Percentiles rank a stretch among this genome's conserved stretches.
phyloP scores from a whole-genome alignment of 2,113 vertebrate genomes.

The Platycercus adscitus region DNA sequence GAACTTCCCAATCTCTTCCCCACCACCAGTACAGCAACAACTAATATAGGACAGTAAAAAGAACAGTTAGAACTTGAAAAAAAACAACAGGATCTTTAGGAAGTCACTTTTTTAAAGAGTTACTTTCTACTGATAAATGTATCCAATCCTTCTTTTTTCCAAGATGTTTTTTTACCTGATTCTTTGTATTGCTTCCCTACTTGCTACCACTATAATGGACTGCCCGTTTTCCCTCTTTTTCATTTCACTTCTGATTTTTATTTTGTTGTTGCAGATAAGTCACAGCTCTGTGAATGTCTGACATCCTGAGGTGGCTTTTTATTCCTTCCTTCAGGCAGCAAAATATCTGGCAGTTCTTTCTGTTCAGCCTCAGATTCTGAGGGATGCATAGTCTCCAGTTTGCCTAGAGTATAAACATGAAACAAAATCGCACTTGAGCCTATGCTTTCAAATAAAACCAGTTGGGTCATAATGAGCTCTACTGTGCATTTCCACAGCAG shows the following conservation, averaged over 20 bases:
- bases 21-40: not conserved
- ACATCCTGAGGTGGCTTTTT: not conserved
- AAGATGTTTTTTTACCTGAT: not conserved
- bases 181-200: not conserved
- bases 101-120: not conserved
- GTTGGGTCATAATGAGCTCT: not conserved
- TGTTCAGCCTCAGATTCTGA: not conserved
- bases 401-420: not conserved
- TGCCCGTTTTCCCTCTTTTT: not conserved
- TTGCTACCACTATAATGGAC: not conserved
- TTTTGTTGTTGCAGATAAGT: not conserved
- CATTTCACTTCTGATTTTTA: not conserved
- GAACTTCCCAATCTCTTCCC: not conserved
- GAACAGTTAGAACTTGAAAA: not conserved
- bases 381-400: not conserved
- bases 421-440: not conserved
- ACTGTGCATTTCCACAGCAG: not conserved
- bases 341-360: not conserved
- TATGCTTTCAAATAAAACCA: not conserved
- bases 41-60: not conserved
- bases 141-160: not conserved
- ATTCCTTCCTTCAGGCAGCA: not conserved
- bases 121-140: not conserved
- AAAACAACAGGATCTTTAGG: not conserved
- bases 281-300: not conserved